Evolutionary conservation across 1,140 invertebrate genomes (phyloP).

Genomic region (Aphis craccivora): DNA sequence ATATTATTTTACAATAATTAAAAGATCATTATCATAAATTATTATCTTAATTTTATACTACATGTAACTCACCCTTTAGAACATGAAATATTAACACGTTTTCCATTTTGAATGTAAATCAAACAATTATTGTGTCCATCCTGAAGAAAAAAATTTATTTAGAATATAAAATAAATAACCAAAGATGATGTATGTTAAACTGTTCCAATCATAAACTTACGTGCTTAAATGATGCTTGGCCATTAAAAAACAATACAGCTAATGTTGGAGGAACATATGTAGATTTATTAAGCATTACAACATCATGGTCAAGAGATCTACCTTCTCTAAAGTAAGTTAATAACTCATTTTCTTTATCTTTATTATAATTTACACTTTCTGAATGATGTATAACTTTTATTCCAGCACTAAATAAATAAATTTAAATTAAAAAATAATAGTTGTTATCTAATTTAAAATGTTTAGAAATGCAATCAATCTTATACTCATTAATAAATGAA

Average conservation of each 20-base stretch:
- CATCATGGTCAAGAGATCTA: conserved; percentile 65
- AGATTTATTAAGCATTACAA: conserved; percentile 66
- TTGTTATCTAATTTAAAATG: not conserved
- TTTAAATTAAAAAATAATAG: not conserved
- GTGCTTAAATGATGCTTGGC: conserved; percentile 51
- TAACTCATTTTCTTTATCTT: conserved; percentile 63
- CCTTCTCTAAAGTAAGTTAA: conserved; percentile 65
- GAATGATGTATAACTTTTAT: conserved; percentile 65
- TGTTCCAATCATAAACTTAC: conserved; percentile 19
- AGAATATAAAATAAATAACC: not conserved
- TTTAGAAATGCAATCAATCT: not conserved
- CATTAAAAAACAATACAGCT: conserved; percentile 66
- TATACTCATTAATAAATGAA: conserved; percentile 41
- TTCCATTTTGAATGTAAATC: conserved; percentile 46
- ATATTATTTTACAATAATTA: not conserved
- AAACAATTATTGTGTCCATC: conserved; percentile 50
- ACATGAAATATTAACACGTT: conserved; percentile 48
- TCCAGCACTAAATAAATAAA: conserved; percentile 65
- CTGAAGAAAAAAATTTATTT: not conserved
- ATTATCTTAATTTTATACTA: conserved; percentile 21
- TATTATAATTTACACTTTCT: conserved; percentile 69
- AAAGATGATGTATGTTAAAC: not conserved
- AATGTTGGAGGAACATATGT: conserved; percentile 67
- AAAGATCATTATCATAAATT: not conserved
- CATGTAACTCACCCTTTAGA: conserved; percentile 41